Evolutionary conservation across 2,888 invertebrate species (phyloP).

Genomic region (Drosophila limbata): DNA sequence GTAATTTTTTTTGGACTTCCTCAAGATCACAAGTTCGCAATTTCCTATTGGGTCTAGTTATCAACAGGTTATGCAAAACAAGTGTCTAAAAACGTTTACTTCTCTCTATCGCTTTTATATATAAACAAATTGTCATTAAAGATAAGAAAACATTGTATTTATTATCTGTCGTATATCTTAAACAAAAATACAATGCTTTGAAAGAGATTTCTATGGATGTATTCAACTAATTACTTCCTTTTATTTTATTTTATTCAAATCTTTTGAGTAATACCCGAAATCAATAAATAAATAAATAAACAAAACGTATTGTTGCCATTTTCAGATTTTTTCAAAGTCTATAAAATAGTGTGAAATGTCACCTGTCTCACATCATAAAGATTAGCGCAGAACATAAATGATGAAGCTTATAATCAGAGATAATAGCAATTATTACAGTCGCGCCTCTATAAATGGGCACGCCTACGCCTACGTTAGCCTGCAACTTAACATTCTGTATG

Average conservation of each 20-base stretch:
- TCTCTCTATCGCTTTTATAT: background rate
- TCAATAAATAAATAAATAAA: constrained; percentile 9
- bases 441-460: constrained; percentile 39
- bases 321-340: constrained; percentile 1
- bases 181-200: background rate
- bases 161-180: background rate
- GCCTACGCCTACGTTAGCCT: constrained; percentile 37
- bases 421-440: constrained; percentile 40
- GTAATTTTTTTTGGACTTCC: constrained; percentile 1
- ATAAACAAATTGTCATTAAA: constrained; percentile 2
- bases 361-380: constrained; percentile 35
- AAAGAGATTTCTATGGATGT: background rate
- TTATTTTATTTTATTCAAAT: constrained; percentile 12
- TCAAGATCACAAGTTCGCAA: background rate
- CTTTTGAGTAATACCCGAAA: background rate
- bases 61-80: constrained; percentile 4
- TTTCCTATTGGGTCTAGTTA: background rate
- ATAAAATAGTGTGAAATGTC: constrained; percentile 36
- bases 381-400: constrained; percentile 30
- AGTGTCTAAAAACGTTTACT: background rate
- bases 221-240: constrained; percentile 11
- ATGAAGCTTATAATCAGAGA: constrained; percentile 32
- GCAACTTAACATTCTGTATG: constrained; percentile 27
- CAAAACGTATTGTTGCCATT: constrained; percentile 12
- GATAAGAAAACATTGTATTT: background rate